Base-by-base conservation (phyloP, 1,140 invertebrate species). In the Akabosia matsudoensis region DNA sequence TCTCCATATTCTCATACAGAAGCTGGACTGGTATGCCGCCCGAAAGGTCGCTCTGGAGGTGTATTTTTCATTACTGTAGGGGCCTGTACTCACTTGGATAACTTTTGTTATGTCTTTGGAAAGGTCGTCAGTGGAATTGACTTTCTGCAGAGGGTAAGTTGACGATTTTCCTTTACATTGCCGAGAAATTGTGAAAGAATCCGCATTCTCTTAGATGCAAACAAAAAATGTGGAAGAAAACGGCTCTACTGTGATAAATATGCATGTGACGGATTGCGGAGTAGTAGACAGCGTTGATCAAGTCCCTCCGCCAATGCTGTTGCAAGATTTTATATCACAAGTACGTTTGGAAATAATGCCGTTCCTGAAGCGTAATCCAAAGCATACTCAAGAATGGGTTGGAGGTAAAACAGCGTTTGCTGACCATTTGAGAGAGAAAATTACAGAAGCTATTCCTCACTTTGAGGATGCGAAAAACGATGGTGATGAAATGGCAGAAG, bases 121-220 rank as follows among this genome's bases (percentile, higher is more conserved):
- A 7, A 22, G 10, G 28, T 67, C 13, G 10, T 30, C 13, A 10
- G 30, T 30, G 61, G 61, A 31, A 30, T 67, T 2, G 30, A 67
- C 22, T 67, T 67, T 31, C 31, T 67, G 28, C 13, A 67, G 10
- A 67, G n/a, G 28, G 61, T 67, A n/a, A n/a, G n/a, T n/a, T n/a
- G n/a, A n/a, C n/a, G n/a, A n/a, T n/a, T n/a, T n/a, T n/a, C n/a
- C n/a, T n/a, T n/a, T n/a, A n/a, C n/a, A n/a, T n/a, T n/a, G n/a
- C n/a, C n/a, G n/a, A n/a, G n/a, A n/a, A n/a, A 13, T 10, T 51
- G n/a, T n/a, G n/a, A n/a, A n/a, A n/a, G n/a, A n/a, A n/a, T n/a
- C n/a, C n/a, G n/a, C n/a, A n/a, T n/a, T n/a, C n/a, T 61, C n/a
- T 61, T 31, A 67, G 61, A 67, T 67, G 61, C 7, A 28, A 67